Evolutionary conservation across 2,888 invertebrate genomes (phyloP), one percentile per base, ranked within the genome.

Genomic region (Microdon myrmicae): DNA sequence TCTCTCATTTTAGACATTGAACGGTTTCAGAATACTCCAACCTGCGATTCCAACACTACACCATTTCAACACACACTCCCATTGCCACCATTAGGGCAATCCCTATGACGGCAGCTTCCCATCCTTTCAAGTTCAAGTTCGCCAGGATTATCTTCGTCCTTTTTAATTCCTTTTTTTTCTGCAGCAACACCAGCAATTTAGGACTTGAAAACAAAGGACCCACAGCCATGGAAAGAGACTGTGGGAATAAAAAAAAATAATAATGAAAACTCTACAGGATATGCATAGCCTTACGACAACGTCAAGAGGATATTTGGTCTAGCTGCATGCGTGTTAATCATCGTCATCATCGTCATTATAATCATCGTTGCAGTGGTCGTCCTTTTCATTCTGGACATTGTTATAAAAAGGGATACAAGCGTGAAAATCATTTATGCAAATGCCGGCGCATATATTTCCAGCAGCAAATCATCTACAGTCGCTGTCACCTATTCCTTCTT

Each of bases 401-500:
- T n/a, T n/a, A n/a, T n/a, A 49, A 43, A 35, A 41, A 20, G 6
- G 32, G 16, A 34, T 45, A 29, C 12, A 48, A 61, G 48, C 38
- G 43, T n/a, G n/a, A 56, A 39, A 38, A 56, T 47, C 55, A 56
- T 61, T 61, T 56, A 61, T 56, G 55, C 55, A 61, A 61, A 61
- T 61, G 55, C 55, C 34, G 39, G 49, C 55, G 61, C n/a, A n/a
- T 54, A 60, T 54, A 60, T 60, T 60, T 54, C 22, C 47, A 54
- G 47, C 38, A 61, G 55, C 61, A 61, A 56, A 61, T 61, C 61
- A 61, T 55, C 49, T 49, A 35, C 61, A 61, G 61, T 55, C 61
- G 56, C 39, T 44, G 39, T 44, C 49, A n/a, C n/a, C n/a, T n/a
- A n/a, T n/a, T n/a, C n/a, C n/a, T n/a, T n/a, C n/a, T n/a, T n/a